Evolutionary conservation across 2,113 vertebrate genomes (phyloP).

Genomic region (Propithecus coquereli): DNA sequence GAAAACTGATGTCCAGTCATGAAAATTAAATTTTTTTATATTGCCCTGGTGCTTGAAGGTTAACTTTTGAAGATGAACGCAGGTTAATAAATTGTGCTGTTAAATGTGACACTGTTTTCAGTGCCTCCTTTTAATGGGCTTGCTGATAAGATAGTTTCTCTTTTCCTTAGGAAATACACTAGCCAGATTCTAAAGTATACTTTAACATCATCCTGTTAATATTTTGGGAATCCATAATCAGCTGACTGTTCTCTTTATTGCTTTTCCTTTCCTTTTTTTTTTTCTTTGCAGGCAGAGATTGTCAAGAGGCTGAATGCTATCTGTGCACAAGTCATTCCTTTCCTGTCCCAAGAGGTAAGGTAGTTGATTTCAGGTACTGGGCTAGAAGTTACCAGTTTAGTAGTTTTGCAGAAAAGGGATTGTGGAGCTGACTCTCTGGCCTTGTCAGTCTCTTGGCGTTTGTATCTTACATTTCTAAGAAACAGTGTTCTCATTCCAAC

Average conservation of each 20-base stretch:
- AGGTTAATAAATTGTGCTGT: conserved; percentile 59
- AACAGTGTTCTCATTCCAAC: conserved; percentile 44
- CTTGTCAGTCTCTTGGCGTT: conserved; percentile 61
- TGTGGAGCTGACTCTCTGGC: conserved; percentile 26
- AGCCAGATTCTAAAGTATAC: conserved; percentile 55
- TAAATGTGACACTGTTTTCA: conserved; percentile 57
- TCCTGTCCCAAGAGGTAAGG: conserved; percentile 97
- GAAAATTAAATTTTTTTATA: conserved; percentile 61
- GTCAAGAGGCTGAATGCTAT: conserved; percentile 98
- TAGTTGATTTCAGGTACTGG: conserved; percentile 59
- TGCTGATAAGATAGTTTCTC: conserved; percentile 34
- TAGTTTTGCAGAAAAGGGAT: conserved; percentile 51
- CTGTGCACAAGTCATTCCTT: conserved; percentile 98
- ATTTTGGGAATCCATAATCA: conserved; percentile 68
- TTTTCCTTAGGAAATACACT: conserved; percentile 39
- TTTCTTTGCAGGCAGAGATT: conserved; percentile 92
- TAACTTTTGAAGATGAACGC: conserved; percentile 60
- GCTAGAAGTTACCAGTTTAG: conserved; percentile 36
- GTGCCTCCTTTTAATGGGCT: conserved; percentile 49
- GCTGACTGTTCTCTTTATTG: conserved; percentile 70
- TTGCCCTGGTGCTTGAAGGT: conserved; percentile 46
- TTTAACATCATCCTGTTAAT: conserved; percentile 38
- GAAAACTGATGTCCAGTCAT: conserved; percentile 43
- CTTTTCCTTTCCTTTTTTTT: conserved; percentile 1
- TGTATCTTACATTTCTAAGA: conserved; percentile 61